Evolutionary conservation across 1,140 invertebrate species (phyloP).

Genomic region (Apis florea): DNA sequence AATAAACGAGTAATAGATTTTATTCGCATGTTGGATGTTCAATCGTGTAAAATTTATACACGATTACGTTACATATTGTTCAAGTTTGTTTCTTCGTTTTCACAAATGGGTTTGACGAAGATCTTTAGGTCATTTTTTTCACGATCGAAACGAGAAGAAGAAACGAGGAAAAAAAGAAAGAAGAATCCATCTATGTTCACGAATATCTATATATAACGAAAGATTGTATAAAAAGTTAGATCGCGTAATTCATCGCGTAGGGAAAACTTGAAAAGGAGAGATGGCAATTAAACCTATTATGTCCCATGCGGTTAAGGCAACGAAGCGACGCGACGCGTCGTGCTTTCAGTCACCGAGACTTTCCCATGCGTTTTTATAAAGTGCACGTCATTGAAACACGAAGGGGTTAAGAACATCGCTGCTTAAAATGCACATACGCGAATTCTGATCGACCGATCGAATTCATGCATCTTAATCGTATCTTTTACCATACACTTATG

Average conservation of each 20-base stretch:
- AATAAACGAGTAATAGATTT: background rate
- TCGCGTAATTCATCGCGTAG: conserved; percentile 25
- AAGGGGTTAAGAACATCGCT: conserved; percentile 35
- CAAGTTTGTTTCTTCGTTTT: background rate
- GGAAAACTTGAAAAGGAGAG: conserved; percentile 35
- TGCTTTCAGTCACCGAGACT: conserved; percentile 35
- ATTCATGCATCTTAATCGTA: conserved; percentile 32
- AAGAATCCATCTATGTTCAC: conserved; percentile 10
- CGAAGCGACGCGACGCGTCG: background rate
- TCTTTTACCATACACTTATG: conserved; percentile 29
- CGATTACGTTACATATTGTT: background rate
- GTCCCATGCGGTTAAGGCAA: conserved; percentile 33
- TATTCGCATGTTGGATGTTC: no score
- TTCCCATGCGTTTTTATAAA: conserved; percentile 39
- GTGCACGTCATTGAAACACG: conserved; percentile 29
- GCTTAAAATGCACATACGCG: conserved; percentile 37
- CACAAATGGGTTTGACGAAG: background rate
- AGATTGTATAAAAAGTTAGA: conserved; percentile 30
- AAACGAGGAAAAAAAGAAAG: background rate
- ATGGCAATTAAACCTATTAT: conserved; percentile 50
- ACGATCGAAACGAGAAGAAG: background rate
- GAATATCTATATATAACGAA: conserved; percentile 7
- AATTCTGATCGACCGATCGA: conserved; percentile 17
- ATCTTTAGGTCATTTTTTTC: background rate
- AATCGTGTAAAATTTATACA: background rate